These are phyloP conservation scores for Caenorhabditis brenneri DNA, from an alignment of 1,140 invertebrate genomes.

Conservation along the genomic window DNA sequence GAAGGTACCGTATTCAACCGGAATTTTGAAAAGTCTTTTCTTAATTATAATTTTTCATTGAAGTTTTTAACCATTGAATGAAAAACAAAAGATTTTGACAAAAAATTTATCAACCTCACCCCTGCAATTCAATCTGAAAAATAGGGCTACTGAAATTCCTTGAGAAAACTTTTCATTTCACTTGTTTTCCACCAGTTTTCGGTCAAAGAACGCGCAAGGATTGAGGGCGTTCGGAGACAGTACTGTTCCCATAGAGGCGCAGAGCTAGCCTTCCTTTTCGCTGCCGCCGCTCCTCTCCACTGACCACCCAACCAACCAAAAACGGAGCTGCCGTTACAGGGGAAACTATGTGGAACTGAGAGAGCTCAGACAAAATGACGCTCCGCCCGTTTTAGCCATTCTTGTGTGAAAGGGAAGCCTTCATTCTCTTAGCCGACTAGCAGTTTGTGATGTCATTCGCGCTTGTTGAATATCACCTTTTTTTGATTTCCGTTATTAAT, in stretches of 20 bases:
- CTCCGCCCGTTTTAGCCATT: slow-evolving; percentile 23
- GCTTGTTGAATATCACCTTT: not conserved
- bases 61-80: too few relatives aligned
- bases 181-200: too few relatives aligned
- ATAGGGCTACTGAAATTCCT: too few relatives aligned
- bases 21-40: too few relatives aligned
- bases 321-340: not conserved
- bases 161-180: too few relatives aligned
- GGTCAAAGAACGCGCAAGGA: not conserved
- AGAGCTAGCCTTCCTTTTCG: not conserved
- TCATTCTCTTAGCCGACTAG: not conserved
- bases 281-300: not conserved
- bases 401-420: slow-evolving; percentile 7
- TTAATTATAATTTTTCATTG: too few relatives aligned
- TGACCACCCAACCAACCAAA: slow-evolving; percentile 39
- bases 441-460: not conserved
- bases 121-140: too few relatives aligned
- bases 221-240: not conserved
- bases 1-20: too few relatives aligned
- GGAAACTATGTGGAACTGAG: not conserved
- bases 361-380: not conserved
- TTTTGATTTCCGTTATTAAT: too few relatives aligned
- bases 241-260: not conserved
- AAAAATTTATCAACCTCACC: too few relatives aligned
- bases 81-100: too few relatives aligned